Conservation (phyloP, 2,797 vertebrate species). For the Pseudopleuronectes americanus region DNA sequence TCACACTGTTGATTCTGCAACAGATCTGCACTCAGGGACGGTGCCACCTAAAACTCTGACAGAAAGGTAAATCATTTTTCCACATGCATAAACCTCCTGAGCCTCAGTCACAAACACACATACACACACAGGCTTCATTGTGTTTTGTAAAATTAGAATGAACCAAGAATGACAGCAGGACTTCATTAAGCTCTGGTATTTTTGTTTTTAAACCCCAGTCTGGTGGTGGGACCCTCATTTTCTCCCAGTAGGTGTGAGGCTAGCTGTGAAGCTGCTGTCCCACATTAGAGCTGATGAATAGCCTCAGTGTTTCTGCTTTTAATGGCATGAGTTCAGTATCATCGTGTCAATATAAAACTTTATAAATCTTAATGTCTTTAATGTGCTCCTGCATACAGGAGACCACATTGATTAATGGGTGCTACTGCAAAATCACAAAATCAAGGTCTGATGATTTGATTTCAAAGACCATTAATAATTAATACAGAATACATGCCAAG, state of each 20-base stretch:
- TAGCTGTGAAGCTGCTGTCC: conserved; percentile 6
- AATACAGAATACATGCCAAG: no score
- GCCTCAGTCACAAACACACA: background rate
- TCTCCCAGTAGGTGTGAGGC: conserved; percentile 23
- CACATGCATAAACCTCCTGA: background rate
- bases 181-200: conserved; percentile 18
- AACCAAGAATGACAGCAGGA: conserved; percentile 5
- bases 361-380: no score
- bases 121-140: conserved; percentile 11
- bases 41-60: conserved; percentile 7
- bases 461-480: background rate
- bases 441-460: background rate
- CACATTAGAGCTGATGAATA: conserved; percentile 22
- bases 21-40: background rate
- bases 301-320: conserved; percentile 22
- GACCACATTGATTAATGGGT: background rate
- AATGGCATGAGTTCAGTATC: background rate
- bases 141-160: conserved; percentile 23
- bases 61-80: conserved; percentile 13
- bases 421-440: background rate
- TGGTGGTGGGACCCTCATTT: conserved; percentile 11
- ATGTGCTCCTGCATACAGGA: no score
- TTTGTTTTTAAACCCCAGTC: background rate
- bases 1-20: conserved; percentile 3
- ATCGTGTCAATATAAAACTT: background rate